Conservation (phyloP, 2,797 vertebrate species). For the Remorina albescens region DNA sequence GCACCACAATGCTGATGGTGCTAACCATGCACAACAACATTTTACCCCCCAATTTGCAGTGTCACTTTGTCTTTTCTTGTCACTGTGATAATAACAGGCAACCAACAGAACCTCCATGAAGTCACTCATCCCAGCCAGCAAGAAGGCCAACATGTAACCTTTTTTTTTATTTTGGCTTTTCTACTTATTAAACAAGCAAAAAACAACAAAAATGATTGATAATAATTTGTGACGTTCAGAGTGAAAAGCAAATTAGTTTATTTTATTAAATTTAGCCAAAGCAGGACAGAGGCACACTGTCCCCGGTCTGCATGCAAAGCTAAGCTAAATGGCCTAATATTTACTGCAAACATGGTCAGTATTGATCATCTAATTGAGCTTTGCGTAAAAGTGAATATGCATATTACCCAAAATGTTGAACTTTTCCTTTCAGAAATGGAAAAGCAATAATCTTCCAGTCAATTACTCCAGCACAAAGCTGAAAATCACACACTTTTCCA, state of each 20-base stretch:
- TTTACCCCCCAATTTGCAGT: neutral
- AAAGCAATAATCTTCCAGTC: neutral
- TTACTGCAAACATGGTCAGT: neutral
- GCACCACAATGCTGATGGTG: too few relatives aligned
- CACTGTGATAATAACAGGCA: neutral
- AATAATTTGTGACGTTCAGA: neutral
- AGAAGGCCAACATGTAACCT: neutral
- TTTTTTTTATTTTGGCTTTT: neutral
- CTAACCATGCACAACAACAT: too few relatives aligned
- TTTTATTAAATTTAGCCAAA: neutral
- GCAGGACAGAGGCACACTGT: neutral
- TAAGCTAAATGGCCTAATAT: conserved; percentile 13
- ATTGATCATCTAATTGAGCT: neutral
- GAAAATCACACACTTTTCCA: neutral
- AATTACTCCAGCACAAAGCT: neutral
- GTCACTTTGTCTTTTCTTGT: neutral
- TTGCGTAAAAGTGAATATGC: neutral
- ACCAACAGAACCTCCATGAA: neutral
- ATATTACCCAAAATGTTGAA: neutral
- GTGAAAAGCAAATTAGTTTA: neutral
- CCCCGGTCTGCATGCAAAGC: conserved; percentile 14
- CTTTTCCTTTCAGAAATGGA: neutral
- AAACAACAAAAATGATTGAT: neutral
- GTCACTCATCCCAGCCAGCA: neutral
- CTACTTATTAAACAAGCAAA: neutral